phyloP scores from a whole-genome alignment of 35 echinoderm and acorn worm species.

The Eucidaris tribuloides region DNA sequence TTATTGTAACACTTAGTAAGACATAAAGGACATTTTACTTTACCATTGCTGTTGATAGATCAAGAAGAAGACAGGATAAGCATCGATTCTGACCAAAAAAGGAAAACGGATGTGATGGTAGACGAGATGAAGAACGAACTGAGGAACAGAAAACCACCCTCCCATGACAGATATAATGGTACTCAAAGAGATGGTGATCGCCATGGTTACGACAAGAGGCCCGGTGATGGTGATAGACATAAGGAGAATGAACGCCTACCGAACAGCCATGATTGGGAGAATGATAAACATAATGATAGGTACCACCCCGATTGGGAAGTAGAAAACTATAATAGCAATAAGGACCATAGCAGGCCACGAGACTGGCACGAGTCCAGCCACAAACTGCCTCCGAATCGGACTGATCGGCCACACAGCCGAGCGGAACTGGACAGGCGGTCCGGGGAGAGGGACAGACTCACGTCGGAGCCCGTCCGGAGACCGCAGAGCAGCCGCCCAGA shows the following conservation, averaged over 20 bases:
- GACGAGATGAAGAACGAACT: slow-evolving; percentile 31
- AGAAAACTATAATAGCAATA: slow-evolving; percentile 26
- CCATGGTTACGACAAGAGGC: not conserved
- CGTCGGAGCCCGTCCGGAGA: not conserved
- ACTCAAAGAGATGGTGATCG: not conserved
- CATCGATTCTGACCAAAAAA: slow-evolving; percentile 24
- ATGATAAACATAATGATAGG: not conserved
- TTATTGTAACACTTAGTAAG: no score
- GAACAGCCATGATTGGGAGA: not conserved
- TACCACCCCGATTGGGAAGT: slow-evolving; percentile 19
- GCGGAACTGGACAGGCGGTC: slow-evolving; percentile 16
- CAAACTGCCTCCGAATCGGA: not conserved
- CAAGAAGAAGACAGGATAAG: slow-evolving; percentile 1
- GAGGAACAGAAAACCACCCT: not conserved
- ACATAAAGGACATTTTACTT: no score
- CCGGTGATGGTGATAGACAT: not conserved
- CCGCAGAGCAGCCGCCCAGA: slow-evolving; percentile 19
- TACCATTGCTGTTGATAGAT: no score
- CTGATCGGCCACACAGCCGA: slow-evolving; percentile 12
- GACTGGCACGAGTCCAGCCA: slow-evolving; percentile 15
- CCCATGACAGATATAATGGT: no score
- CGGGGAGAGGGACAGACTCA: not conserved
- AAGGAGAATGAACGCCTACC: slow-evolving; percentile 2
- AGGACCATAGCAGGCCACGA: not conserved
- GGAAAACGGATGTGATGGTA: slow-evolving; percentile 9